Evolutionary conservation across 1,140 invertebrate genomes (phyloP).

Genomic region (Drosophila bifasciata): DNA sequence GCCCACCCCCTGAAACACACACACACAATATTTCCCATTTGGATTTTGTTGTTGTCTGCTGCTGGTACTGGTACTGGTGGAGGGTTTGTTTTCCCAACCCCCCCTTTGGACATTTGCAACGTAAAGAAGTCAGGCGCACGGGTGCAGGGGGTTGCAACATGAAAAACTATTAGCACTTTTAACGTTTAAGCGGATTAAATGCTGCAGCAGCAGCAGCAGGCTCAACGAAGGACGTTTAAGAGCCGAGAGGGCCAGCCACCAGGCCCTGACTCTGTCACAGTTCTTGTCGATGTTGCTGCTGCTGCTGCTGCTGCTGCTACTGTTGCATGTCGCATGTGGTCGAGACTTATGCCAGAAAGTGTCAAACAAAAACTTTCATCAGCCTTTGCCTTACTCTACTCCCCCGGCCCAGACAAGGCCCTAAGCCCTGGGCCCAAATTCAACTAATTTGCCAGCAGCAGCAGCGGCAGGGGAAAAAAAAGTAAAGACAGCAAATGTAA

Average conservation of each 20-base stretch:
- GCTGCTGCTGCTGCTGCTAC: constrained; percentile 6
- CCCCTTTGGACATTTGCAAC: background rate
- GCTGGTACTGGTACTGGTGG: constrained; percentile 31
- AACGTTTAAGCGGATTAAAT: constrained; percentile 79
- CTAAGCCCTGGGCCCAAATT: constrained; percentile 44
- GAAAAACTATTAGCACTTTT: constrained; percentile 81
- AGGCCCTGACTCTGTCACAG: constrained; percentile 33
- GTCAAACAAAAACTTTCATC: constrained; percentile 62
- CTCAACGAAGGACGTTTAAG: constrained; percentile 59
- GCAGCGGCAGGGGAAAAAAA: constrained; percentile 41
- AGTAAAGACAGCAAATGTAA: constrained; percentile 61
- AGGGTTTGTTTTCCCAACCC: constrained; percentile 10
- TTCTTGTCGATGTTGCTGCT: constrained; percentile 39
- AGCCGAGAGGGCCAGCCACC: constrained; percentile 23
- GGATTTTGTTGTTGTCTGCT: constrained; percentile 15
- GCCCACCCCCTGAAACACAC: constrained; percentile 16
- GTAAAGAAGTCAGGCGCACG: constrained; percentile 66
- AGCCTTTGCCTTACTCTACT: constrained; percentile 23
- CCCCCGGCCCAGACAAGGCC: background rate
- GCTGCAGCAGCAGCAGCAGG: constrained; percentile 46
- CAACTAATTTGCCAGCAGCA: constrained; percentile 70
- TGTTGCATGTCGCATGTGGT: constrained; percentile 65
- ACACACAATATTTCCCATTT: constrained; percentile 3
- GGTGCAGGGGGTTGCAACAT: constrained; percentile 54
- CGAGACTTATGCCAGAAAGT: constrained; percentile 57